phyloP scores from a whole-genome alignment of 2,888 invertebrate genomes.

The Melinopterus prodromus region DNA sequence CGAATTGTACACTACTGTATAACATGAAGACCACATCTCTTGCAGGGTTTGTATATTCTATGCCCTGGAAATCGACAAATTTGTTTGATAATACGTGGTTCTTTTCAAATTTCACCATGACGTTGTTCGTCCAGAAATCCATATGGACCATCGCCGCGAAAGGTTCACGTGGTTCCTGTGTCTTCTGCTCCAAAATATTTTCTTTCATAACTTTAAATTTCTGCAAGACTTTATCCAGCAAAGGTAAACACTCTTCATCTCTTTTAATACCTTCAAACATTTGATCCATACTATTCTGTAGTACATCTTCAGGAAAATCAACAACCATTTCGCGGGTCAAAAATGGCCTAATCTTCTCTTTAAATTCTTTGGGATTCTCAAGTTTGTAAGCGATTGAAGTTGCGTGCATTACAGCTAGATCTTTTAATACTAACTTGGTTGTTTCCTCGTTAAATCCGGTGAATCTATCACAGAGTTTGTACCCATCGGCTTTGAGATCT shows the following conservation, averaged over 20 bases:
- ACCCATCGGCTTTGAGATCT: slow-evolving; percentile 62
- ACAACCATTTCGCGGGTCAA: slow-evolving; percentile 41
- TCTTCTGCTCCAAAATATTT: neutral
- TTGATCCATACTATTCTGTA: slow-evolving; percentile 32
- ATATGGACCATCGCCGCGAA: slow-evolving; percentile 21
- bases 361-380: slow-evolving; percentile 57
- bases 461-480: slow-evolving; percentile 59
- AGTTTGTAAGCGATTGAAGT: slow-evolving; percentile 63
- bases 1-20: slow-evolving; percentile 60
- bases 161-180: slow-evolving; percentile 7
- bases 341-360: slow-evolving; percentile 53
- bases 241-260: slow-evolving; percentile 28
- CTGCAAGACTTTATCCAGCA: slow-evolving; percentile 5
- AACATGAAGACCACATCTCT: slow-evolving; percentile 65
- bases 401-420: slow-evolving; percentile 64
- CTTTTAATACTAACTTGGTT: slow-evolving; percentile 58
- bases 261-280: slow-evolving; percentile 31
- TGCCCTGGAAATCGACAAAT: slow-evolving; percentile 67
- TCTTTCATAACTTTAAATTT: slow-evolving; percentile 4
- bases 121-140: slow-evolving; percentile 29
- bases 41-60: slow-evolving; percentile 61
- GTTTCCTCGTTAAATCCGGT: slow-evolving; percentile 61
- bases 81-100: slow-evolving; percentile 52
- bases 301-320: slow-evolving; percentile 34
- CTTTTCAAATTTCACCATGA: slow-evolving; percentile 59